These are phyloP conservation scores for Iselma pallidipennis DNA, from an alignment of 2,888 invertebrate species.

Conservation along the genomic window DNA sequence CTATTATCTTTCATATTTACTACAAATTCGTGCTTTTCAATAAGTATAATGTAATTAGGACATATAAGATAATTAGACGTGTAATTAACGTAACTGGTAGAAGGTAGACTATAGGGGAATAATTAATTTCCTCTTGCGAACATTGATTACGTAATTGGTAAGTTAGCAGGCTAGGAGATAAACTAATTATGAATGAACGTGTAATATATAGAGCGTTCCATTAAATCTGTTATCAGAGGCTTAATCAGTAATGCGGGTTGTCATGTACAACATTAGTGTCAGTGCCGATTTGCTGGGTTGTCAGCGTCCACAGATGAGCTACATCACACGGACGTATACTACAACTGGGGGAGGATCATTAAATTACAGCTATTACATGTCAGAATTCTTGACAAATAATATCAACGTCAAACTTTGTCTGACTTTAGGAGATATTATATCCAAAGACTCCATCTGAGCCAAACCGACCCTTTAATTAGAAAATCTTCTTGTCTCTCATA, in stretches of 20 bases:
- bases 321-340: constrained; percentile 24
- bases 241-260: constrained; percentile 55
- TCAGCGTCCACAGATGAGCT: constrained; percentile 40
- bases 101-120: constrained; percentile 12
- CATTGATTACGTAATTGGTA: constrained; percentile 50
- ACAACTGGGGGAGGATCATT: constrained; percentile 35
- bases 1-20: neutral
- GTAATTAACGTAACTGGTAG: constrained; percentile 16
- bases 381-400: constrained; percentile 38
- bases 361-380: constrained; percentile 37
- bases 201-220: constrained; percentile 53
- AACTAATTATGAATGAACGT: constrained; percentile 51
- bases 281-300: constrained; percentile 50
- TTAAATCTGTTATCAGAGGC: constrained; percentile 55
- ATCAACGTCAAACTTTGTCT: constrained; percentile 30
- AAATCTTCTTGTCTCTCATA: constrained; percentile 11
- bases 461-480: constrained; percentile 17
- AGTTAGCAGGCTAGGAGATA: constrained; percentile 51
- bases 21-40: neutral
- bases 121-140: constrained; percentile 33
- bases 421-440: constrained; percentile 1
- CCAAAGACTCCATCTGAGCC: neutral
- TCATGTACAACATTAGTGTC: constrained; percentile 56
- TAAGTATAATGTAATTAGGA: neutral
- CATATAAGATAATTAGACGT: constrained; percentile 12